Conservation (phyloP, 2,888 invertebrate genomes). For the Rhimphoctona megacephalus region DNA sequence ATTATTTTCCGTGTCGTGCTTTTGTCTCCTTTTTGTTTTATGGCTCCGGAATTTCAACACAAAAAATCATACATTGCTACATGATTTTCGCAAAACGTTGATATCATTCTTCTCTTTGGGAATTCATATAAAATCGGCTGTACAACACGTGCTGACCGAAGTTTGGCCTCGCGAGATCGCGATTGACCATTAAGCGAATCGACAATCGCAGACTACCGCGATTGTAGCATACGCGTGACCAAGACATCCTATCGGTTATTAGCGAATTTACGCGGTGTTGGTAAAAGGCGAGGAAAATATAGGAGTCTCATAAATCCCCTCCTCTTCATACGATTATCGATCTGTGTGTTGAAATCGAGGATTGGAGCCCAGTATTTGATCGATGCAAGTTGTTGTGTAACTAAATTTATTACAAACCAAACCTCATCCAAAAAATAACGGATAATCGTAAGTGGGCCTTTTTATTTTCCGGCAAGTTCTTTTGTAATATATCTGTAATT, state of each 20-base stretch:
- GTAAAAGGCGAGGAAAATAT: constrained; percentile 55
- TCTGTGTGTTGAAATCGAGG: constrained; percentile 34
- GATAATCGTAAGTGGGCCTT: not conserved
- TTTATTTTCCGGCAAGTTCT: not conserved
- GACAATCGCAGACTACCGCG: constrained; percentile 42
- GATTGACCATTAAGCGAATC: constrained; percentile 9
- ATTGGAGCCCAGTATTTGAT: not conserved
- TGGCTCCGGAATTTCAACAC: constrained; percentile 4
- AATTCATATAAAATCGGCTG: constrained; percentile 8
- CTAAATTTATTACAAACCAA: too few relatives aligned
- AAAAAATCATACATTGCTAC: not conserved
- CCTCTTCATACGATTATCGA: constrained; percentile 54
- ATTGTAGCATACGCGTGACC: constrained; percentile 41
- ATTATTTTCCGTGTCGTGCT: constrained; percentile 33
- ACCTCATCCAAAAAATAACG: not conserved
- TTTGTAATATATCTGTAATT: not conserved
- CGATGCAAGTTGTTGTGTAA: not conserved
- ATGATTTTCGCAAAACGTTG: not conserved
- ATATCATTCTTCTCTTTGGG: not conserved
- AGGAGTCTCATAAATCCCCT: constrained; percentile 56
- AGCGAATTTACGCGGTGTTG: constrained; percentile 63
- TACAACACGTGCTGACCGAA: constrained; percentile 58
- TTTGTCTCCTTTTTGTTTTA: constrained; percentile 54
- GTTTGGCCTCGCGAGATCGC: constrained; percentile 72
- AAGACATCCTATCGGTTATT: constrained; percentile 61